Base-by-base conservation (phyloP, 2,888 invertebrate species). In the Yponomeuta evonymella region DNA sequence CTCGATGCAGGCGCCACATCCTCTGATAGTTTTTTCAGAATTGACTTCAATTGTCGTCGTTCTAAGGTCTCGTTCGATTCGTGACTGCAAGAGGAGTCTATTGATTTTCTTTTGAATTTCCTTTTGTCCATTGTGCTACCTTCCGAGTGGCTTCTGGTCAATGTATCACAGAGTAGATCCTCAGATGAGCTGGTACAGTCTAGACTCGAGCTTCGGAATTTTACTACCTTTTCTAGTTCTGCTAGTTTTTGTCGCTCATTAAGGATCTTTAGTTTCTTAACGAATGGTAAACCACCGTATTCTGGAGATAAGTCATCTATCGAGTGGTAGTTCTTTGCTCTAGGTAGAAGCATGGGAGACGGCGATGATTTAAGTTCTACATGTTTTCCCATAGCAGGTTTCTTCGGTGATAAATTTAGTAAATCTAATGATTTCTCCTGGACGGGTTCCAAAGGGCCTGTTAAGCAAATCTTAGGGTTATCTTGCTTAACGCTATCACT, bases 241-340 rank as follows among this genome's bases (percentile, higher is more conserved):
- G 96, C 96, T 73, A 97, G 86, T 87, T 97, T 97, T 82, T 97
- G 97, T 11, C 97, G 93, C 87, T 97, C 97, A 83, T 97, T 97
- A 68, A 97, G 92, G 76, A 97, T 97, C 90, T 97, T 97, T 69
- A 97, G 88, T 78, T 97, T 97, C 85, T 97, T 97, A 0, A 97
- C 97, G 81, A 97, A 97, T 0, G 97, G 97, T 72, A 97, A 86
- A 15, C 96, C 96, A 70, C 96, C 96, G 78, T 97, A 97, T 83
- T 97, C 97, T 0, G 97, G 97, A 10, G 97, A 97, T 58, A 97
- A 86, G 83, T 97, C 97, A 79, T 96, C 96, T 70, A 97, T 95
- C n/a, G 97, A 97, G 73, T 94, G 93, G 85, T 97, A 97, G 82
- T 95, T 94, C 84, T 96, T 96, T 2, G 85, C 76, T 86, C 86